Percentiles rank a stretch among this genome's conserved stretches.
Conservation (phyloP, 2,113 vertebrate species). For the Piaya cayana region DNA sequence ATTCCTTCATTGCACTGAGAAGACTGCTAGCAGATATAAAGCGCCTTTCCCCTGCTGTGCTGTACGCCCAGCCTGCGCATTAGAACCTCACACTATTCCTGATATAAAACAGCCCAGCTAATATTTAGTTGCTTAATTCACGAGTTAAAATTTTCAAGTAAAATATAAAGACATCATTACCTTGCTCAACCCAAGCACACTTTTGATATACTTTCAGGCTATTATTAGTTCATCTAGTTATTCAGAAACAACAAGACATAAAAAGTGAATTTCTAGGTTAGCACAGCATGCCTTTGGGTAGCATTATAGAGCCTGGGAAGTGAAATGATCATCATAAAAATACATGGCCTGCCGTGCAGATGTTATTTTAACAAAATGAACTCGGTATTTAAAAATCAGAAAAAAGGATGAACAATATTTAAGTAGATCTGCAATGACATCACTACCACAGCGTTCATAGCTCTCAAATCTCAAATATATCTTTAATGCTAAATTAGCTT, state of each 20-base stretch:
- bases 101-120: not conserved
- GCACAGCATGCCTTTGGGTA: slow-evolving; percentile 56
- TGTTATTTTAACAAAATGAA: slow-evolving; percentile 29
- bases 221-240: slow-evolving; percentile 29
- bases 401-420: not conserved
- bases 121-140: not conserved
- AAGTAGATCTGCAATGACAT: not conserved
- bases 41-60: not conserved
- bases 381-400: slow-evolving; percentile 15
- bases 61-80: not conserved
- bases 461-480: slow-evolving; percentile 16
- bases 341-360: not conserved
- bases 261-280: slow-evolving; percentile 50
- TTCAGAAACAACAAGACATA: slow-evolving; percentile 43
- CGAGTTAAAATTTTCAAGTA: not conserved
- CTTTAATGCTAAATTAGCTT: slow-evolving; percentile 1
- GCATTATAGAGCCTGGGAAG: slow-evolving; percentile 28
- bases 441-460: not conserved
- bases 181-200: not conserved
- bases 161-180: not conserved
- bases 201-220: not conserved
- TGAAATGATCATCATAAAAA: slow-evolving; percentile 58
- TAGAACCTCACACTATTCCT: not conserved
- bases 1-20: not conserved
- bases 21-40: not conserved